phyloP scores from a whole-genome alignment of 2,797 vertebrate species.

The Yasuhikotakia modesta region DNA sequence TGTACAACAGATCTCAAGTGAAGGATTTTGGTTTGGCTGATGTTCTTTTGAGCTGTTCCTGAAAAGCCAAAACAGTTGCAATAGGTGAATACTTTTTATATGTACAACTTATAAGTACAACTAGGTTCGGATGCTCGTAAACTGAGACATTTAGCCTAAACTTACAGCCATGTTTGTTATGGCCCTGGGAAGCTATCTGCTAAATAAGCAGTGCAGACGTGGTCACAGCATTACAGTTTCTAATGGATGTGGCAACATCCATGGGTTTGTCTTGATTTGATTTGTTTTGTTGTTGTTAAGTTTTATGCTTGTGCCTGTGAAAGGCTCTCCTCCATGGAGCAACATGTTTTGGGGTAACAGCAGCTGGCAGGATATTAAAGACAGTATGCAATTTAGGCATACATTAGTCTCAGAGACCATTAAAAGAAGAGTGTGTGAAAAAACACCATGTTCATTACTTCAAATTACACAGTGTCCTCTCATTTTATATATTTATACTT shows the following conservation, averaged over 20 bases:
- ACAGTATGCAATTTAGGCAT: conserved; percentile 49
- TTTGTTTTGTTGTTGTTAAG: conserved; percentile 45
- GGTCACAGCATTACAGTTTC: neutral
- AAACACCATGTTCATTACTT: conserved; percentile 33
- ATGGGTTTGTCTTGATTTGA: conserved; percentile 41
- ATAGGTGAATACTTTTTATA: neutral
- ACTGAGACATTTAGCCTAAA: neutral
- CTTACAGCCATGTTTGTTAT: conserved; percentile 6
- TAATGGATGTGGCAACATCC: neutral
- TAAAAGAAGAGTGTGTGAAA: conserved; percentile 39
- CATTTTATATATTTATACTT: neutral
- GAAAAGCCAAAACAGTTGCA: neutral
- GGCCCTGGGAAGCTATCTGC: neutral
- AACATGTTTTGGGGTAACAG: conserved; percentile 47
- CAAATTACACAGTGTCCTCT: conserved; percentile 13
- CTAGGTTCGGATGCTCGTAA: neutral
- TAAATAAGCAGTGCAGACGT: conserved; percentile 11
- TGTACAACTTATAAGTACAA: neutral
- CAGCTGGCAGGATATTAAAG: conserved; percentile 58
- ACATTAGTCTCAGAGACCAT: conserved; percentile 47
- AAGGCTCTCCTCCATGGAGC: conserved; percentile 36
- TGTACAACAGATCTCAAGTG: too few relatives aligned
- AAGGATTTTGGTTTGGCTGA: neutral
- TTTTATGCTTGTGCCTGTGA: conserved; percentile 50
- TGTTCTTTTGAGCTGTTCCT: neutral